These are phyloP conservation scores for Dicycla oo DNA, from an alignment of 2,888 invertebrate species.

Conservation along the genomic window DNA sequence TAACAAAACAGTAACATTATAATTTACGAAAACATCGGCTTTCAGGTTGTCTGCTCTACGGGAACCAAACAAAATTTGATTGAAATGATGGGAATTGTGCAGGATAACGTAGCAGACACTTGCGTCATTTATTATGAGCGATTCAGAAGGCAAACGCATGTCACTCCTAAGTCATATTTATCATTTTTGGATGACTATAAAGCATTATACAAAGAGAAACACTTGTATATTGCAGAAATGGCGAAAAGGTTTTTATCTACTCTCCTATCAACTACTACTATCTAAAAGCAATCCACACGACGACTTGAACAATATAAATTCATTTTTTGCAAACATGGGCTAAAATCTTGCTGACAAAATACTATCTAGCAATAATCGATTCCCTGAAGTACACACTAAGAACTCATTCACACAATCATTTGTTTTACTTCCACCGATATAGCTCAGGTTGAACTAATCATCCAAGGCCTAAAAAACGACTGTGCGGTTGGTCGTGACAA, in stretches of 20 bases:
- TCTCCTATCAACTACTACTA: no score
- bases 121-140: constrained; percentile 94
- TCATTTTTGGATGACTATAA: constrained; percentile 96
- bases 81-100: constrained; percentile 95
- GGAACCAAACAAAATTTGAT: constrained; percentile 94
- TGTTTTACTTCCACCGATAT: no score
- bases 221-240: constrained; percentile 93
- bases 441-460: no score
- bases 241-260: constrained; percentile 90
- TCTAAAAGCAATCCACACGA: no score
- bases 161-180: constrained; percentile 97
- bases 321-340: no score
- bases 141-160: constrained; percentile 95
- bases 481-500: no score
- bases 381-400: no score
- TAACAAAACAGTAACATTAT: neutral
- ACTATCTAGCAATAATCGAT: no score
- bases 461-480: no score
- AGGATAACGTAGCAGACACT: constrained; percentile 94
- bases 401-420: no score
- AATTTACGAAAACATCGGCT: neutral
- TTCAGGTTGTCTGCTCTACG: constrained; percentile 90
- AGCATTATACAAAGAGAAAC: constrained; percentile 93
- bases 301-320: no score
- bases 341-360: no score